Evolutionary conservation across 2,113 vertebrate genomes (phyloP).

Genomic region (Hymenochirus boettgeri): DNA sequence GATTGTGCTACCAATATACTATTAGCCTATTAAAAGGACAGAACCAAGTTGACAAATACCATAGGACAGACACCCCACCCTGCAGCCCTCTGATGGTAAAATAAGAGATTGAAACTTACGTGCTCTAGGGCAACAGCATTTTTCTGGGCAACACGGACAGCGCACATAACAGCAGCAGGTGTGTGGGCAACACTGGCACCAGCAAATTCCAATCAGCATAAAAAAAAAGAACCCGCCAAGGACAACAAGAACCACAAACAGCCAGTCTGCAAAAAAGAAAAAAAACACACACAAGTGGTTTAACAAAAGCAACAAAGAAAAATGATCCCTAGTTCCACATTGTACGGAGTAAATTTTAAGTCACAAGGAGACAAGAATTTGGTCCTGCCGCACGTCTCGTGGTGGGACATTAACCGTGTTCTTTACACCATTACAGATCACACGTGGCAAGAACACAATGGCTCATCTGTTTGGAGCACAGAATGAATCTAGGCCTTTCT

Average conservation of each 20-base stretch:
- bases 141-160: slow-evolving; percentile 84
- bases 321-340: not conserved
- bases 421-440: no score
- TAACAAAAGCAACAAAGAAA: no score
- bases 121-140: slow-evolving; percentile 83
- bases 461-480: no score
- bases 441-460: no score
- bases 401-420: no score
- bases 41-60: no score
- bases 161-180: slow-evolving; percentile 86
- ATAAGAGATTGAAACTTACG: slow-evolving; percentile 60
- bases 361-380: no score
- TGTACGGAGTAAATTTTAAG: no score
- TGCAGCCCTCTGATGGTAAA: not conserved
- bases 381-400: no score
- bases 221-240: slow-evolving; percentile 70
- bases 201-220: slow-evolving; percentile 77
- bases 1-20: no score
- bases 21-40: no score
- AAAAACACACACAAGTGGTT: not conserved
- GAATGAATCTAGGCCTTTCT: no score
- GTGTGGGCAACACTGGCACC: slow-evolving; percentile 91
- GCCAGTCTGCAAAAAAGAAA: slow-evolving; percentile 69
- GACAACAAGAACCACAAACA: slow-evolving; percentile 76
- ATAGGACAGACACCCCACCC: not conserved